phyloP scores from a whole-genome alignment of 2,113 vertebrate species.

The Ciconia boyciana region DNA sequence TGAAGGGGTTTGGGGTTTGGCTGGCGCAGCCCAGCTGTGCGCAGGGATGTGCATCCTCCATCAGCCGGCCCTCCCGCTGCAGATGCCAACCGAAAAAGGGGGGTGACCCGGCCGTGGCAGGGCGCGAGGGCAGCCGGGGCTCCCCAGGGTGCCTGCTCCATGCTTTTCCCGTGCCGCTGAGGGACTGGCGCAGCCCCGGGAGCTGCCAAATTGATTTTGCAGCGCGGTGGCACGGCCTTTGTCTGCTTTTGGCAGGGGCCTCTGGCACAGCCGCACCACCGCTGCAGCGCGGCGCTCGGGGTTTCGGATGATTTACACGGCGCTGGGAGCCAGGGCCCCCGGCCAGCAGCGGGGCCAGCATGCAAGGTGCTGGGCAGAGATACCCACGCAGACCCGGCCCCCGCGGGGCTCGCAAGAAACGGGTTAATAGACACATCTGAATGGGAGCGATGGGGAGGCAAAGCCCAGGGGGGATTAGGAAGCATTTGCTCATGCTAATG shows the following conservation, averaged over 20 bases:
- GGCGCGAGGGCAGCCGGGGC: background rate
- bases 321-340: background rate
- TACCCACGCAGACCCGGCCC: background rate
- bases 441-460: background rate
- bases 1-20: too few relatives aligned
- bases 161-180: accelerated
- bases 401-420: accelerated
- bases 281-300: accelerated
- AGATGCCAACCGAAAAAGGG: background rate
- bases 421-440: background rate
- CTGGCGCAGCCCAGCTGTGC: background rate
- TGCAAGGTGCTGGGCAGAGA: background rate
- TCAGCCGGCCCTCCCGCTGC: background rate
- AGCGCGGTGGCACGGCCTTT: background rate
- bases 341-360: background rate
- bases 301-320: background rate
- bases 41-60: background rate
- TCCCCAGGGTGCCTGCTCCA: background rate
- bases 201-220: background rate
- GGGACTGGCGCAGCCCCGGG: accelerated
- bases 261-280: background rate
- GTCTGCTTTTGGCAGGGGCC: background rate
- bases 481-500: background rate
- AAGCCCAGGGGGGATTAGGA: background rate
- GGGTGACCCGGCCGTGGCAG: accelerated